Percentiles rank a stretch among this genome's conserved stretches.
Conservation (phyloP, 2,113 vertebrate genomes). For the Rhinoptilus africanus region DNA sequence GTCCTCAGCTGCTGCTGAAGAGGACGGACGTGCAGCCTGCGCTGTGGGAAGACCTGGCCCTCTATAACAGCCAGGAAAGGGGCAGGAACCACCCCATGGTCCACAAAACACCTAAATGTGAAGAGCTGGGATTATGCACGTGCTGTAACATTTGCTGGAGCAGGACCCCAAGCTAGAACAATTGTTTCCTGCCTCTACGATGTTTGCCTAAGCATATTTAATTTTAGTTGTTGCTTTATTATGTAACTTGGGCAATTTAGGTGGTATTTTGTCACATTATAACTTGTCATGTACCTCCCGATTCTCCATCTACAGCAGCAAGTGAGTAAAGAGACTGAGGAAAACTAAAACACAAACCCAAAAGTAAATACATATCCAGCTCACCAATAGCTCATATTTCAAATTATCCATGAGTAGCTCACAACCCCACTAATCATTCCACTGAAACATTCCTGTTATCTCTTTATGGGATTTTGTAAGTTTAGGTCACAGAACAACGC, state of each 20-base stretch:
- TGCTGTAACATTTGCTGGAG: neutral
- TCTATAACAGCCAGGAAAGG: neutral
- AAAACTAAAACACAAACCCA: neutral
- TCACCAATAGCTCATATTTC: constrained; percentile 15
- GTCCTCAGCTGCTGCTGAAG: neutral
- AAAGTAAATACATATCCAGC: constrained; percentile 13
- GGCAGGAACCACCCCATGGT: accelerated
- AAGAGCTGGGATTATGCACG: accelerated
- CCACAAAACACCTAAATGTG: neutral
- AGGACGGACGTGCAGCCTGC: neutral
- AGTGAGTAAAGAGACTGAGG: neutral
- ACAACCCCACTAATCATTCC: neutral
- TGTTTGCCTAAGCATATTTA: neutral
- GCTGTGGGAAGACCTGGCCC: accelerated
- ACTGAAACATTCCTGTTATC: neutral
- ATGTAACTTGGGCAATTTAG: neutral
- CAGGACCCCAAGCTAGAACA: neutral
- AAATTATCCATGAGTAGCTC: constrained; percentile 13
- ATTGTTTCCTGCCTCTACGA: neutral
- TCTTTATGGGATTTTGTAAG: neutral
- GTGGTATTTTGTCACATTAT: neutral
- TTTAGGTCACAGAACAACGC: neutral
- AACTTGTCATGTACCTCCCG: neutral
- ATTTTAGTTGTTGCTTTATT: constrained; percentile 21
- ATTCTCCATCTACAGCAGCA: neutral